Percentiles rank a stretch among this genome's conserved stretches.
These are phyloP conservation scores for Bovichtus variegatus DNA, from an alignment of 2,797 vertebrate species.

Conservation along the genomic window DNA sequence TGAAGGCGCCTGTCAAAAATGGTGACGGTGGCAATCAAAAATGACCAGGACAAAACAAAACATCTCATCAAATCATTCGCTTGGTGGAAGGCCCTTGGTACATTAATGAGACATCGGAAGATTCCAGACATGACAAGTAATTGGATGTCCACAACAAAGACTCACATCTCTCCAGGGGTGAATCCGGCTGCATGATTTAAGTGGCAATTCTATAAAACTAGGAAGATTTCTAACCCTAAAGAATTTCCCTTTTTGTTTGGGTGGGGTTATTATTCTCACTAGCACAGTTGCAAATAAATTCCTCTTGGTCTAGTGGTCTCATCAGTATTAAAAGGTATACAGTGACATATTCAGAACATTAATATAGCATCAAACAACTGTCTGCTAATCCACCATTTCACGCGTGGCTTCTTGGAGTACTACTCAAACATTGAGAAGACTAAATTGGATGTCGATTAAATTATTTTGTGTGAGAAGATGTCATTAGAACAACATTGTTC, in stretches of 20 bases:
- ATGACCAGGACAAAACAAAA: constrained; percentile 26
- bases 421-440: not conserved
- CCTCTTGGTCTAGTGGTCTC: not conserved
- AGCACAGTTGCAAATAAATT: not conserved
- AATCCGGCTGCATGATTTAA: constrained; percentile 3
- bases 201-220: constrained; percentile 7
- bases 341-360: too few species aligned
- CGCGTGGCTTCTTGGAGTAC: not conserved
- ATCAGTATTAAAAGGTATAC: constrained; percentile 13
- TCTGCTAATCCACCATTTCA: too few species aligned
- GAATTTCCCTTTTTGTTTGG: too few species aligned
- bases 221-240: not conserved
- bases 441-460: not conserved
- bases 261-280: constrained; percentile 5
- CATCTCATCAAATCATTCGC: constrained; percentile 23
- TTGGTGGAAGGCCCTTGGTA: constrained; percentile 1
- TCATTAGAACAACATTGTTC: not conserved
- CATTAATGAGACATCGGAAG: not conserved
- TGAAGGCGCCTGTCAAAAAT: constrained; percentile 15
- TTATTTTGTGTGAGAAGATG: constrained; percentile 14
- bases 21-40: constrained; percentile 33
- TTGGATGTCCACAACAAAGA: constrained; percentile 3
- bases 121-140: not conserved
- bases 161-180: not conserved
- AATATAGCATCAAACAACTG: too few species aligned